Evolutionary conservation across 2,888 invertebrate genomes (phyloP), one percentile per base, ranked within the genome.

Genomic region (Heliconius aoede): DNA sequence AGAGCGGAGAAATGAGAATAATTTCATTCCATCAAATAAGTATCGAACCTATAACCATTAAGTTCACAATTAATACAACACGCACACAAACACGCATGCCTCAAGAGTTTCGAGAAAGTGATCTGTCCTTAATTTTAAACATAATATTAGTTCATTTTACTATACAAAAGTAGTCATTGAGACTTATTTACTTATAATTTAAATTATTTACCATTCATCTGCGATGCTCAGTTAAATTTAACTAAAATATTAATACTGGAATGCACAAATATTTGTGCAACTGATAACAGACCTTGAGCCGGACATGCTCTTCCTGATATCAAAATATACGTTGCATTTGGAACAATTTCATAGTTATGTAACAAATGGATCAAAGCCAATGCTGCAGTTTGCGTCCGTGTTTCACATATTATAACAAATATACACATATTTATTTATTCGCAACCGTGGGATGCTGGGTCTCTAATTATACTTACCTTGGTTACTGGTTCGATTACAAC

Each of bases 321-420:
- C 68, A 46, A 73, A 77, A 77, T 76, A 69, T 76, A 76, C 65
- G 71, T 60, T 77, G 61, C 75, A 72, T 75, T 72, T 46, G 36
- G 72, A 75, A 75, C 68, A 68, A 72, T 75, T 74, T 74, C 69
- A 77, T 77, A 51, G 60, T 76, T 73, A 76, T 72, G 76, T 65
- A 79, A 78, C 64, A 78, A 76, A 69, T 80, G 76, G 78, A 78
- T 77, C 60, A 73, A 75, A 80, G 80, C 78, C 80, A 80, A 58
- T 51, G 72, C 55, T 61, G 64, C 73, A 65, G 40, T 73, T 71
- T 64, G 36, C 55, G 64, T 71, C 30, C 30, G 30, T 69, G 30
- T 36, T 65, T 65, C 18, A 40, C 11, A 15, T 65, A 64, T 32
- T 32, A 40, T 40, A 24, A 65, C 36, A 65, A n/a, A 36, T 40